Percentiles rank a stretch among this genome's conserved stretches.
These are phyloP conservation scores for western clawed frog (Xenopus tropicalis) DNA, from an alignment of 2,113 vertebrate species.

Conservation along the genomic window UCB_Xtro_10.0 CM004447.2:115544501-115545000, in stretches of 20 bases:
- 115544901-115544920: conserved; percentile 53
- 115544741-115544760: conserved; percentile 86
- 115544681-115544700: conserved; percentile 65
- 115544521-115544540: conserved; percentile 29
- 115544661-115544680: conserved; percentile 82
- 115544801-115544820: conserved; percentile 68
- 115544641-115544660: conserved; percentile 74
- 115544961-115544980: conserved; percentile 77
- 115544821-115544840: conserved; percentile 55
- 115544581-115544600: conserved; percentile 48
- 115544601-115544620: conserved; percentile 53
- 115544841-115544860: conserved; percentile 56
- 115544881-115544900: conserved; percentile 57
- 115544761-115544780: conserved; percentile 88
- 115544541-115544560: conserved; percentile 41
- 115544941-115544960: conserved; percentile 63
- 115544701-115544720: conserved; percentile 68
- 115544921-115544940: conserved; percentile 60
- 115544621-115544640: conserved; percentile 65
- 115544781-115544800: conserved; percentile 77
- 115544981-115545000: conserved; percentile 71
- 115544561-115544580: conserved; percentile 35
- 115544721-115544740: conserved; percentile 84
- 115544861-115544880: conserved; percentile 65
- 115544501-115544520: conserved; percentile 32